phyloP scores from a whole-genome alignment of 2,113 vertebrate species.

The Haliaeetus leucogaster region DNA sequence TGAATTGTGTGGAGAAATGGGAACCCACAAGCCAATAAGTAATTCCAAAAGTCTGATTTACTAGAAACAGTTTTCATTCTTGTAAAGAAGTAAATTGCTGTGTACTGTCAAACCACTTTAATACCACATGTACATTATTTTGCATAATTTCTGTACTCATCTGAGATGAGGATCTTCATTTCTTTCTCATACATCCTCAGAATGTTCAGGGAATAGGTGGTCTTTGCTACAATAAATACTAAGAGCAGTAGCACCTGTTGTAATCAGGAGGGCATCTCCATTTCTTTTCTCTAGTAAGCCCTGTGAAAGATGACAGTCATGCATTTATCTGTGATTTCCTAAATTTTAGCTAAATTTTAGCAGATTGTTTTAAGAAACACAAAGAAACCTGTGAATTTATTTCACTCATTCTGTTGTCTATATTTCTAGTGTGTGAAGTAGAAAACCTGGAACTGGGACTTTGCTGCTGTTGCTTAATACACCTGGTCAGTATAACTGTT shows the following conservation, averaged over 20 bases:
- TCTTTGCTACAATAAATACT: neutral
- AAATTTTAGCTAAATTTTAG: neutral
- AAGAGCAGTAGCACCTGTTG: neutral
- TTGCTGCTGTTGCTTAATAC: neutral
- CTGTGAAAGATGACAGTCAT: neutral
- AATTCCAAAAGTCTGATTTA: neutral
- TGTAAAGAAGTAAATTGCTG: neutral
- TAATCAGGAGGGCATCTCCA: neutral
- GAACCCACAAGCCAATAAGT: neutral
- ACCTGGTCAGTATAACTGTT: neutral
- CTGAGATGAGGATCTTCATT: neutral
- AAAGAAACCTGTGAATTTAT: neutral
- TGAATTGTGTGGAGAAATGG: neutral
- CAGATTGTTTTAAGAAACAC: neutral
- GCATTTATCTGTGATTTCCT: neutral
- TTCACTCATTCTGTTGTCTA: neutral
- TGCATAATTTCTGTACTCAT: neutral
- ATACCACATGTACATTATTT: neutral
- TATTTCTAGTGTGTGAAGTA: neutral
- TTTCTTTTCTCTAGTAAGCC: neutral
- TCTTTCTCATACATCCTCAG: neutral
- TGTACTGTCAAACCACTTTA: neutral
- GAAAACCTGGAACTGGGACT: neutral
- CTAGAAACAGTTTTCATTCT: neutral
- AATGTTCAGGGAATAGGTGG: neutral